phyloP scores from a whole-genome alignment of 2,797 vertebrate species.

The Halcyon smyrnensis region DNA sequence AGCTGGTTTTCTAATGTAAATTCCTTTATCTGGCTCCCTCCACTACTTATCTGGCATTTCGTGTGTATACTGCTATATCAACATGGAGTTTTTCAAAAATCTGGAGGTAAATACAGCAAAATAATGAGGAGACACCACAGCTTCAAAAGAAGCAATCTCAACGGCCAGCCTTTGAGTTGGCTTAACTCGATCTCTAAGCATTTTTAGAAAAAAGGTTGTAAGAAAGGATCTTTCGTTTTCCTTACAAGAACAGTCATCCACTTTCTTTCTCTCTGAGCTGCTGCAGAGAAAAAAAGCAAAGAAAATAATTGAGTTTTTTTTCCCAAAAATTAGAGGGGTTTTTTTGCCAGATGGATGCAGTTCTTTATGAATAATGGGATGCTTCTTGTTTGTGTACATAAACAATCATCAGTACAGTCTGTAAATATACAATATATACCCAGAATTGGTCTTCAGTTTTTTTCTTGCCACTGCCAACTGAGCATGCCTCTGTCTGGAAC shows the following conservation, averaged over 20 bases:
- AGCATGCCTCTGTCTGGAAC: background rate
- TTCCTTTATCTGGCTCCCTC: background rate
- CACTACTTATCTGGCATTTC: background rate
- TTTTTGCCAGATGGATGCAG: background rate
- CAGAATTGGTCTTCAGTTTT: background rate
- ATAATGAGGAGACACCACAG: background rate
- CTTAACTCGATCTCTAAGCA: background rate
- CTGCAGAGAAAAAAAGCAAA: background rate
- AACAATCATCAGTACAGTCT: background rate
- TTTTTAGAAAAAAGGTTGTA: background rate
- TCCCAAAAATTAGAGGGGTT: background rate
- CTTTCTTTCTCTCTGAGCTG: background rate
- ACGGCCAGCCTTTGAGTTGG: background rate
- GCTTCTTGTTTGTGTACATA: background rate
- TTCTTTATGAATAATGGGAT: background rate
- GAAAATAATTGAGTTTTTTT: background rate
- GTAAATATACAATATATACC: background rate
- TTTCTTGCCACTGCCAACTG: background rate
- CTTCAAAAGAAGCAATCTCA: background rate
- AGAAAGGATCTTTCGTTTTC: background rate
- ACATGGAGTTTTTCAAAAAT: background rate
- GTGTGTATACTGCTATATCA: background rate
- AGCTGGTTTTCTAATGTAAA: background rate
- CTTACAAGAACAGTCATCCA: background rate
- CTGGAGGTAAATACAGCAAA: background rate